A percentile compares a stretch with the other conserved stretches of the same genome.
Evolutionary conservation across 2,113 vertebrate genomes (phyloP).

Genomic region (Turdus rufiventris): DNA sequence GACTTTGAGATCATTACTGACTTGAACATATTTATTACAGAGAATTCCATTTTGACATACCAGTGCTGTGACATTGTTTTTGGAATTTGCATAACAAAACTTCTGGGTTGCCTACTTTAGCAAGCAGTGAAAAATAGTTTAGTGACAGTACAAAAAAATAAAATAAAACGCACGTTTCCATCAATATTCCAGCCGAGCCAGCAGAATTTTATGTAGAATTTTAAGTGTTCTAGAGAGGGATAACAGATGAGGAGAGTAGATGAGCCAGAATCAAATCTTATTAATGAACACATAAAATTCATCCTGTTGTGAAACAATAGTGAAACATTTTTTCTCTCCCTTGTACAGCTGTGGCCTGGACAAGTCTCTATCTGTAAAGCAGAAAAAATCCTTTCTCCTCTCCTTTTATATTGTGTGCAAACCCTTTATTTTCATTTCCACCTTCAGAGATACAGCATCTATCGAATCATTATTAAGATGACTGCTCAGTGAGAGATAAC

Average conservation of each 20-base stretch:
- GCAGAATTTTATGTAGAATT: neutral
- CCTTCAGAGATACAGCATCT: neutral
- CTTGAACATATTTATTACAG: neutral
- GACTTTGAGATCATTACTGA: neutral
- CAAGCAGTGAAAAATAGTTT: neutral
- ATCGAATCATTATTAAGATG: neutral
- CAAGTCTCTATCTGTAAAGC: neutral
- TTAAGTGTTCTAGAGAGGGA: neutral
- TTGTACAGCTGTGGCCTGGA: neutral
- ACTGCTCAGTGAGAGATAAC: neutral
- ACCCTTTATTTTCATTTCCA: neutral
- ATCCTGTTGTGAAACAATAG: neutral
- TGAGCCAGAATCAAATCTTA: neutral
- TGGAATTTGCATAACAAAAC: neutral
- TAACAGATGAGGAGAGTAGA: neutral
- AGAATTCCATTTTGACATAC: neutral
- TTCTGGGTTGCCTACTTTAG: neutral
- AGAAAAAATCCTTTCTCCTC: neutral
- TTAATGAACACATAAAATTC: neutral
- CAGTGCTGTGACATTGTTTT: neutral
- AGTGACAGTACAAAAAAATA: neutral
- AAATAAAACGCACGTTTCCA: fast-evolving
- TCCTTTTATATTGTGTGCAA: neutral
- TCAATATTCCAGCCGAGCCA: neutral
- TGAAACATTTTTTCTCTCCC: neutral